These are phyloP conservation scores for Planococcus citri DNA, from an alignment of 1,140 invertebrate species.

Conservation along the genomic window DNA sequence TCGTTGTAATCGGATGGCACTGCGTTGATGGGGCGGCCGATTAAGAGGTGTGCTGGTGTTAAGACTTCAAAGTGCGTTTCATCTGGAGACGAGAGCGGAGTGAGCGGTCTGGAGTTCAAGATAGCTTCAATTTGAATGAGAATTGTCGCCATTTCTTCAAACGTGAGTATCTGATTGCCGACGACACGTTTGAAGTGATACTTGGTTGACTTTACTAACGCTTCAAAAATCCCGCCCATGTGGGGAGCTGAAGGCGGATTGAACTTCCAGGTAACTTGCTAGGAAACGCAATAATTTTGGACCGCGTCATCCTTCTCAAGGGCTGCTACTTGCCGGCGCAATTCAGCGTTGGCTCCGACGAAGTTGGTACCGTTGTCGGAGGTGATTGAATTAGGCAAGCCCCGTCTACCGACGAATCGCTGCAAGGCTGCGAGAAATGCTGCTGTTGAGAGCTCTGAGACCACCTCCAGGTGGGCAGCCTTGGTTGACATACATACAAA, in stretches of 20 bases:
- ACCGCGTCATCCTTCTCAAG: slow-evolving; percentile 23
- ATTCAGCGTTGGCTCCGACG: slow-evolving; percentile 30
- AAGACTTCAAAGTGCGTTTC: no score
- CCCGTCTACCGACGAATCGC: slow-evolving; percentile 30
- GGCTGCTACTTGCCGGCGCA: slow-evolving; percentile 22
- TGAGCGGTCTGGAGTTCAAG: slow-evolving; percentile 22
- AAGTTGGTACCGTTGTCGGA: slow-evolving; percentile 34
- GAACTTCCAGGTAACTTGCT: slow-evolving; percentile 28
- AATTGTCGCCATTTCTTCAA: slow-evolving; percentile 25
- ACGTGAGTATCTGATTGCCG: slow-evolving; percentile 21
- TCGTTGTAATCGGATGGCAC: no score
- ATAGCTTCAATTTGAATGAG: slow-evolving; percentile 20
- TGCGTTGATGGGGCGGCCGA: no score
- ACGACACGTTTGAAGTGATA: slow-evolving; percentile 26
- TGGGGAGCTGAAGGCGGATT: slow-evolving; percentile 29
- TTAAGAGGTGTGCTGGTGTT: no score
- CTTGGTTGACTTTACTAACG: slow-evolving; percentile 30
- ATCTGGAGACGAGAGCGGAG: no score
- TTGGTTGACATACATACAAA: slow-evolving; percentile 32
- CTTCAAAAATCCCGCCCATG: slow-evolving; percentile 31
- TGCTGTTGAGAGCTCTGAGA: slow-evolving; percentile 29
- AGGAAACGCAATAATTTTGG: not conserved
- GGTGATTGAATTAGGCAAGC: slow-evolving; percentile 28
- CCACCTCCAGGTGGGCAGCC: slow-evolving; percentile 32
- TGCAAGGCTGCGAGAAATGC: slow-evolving; percentile 30